These are phyloP conservation scores for Coleophora deauratella DNA, from an alignment of 2,888 invertebrate species.

Conservation along the genomic window DNA sequence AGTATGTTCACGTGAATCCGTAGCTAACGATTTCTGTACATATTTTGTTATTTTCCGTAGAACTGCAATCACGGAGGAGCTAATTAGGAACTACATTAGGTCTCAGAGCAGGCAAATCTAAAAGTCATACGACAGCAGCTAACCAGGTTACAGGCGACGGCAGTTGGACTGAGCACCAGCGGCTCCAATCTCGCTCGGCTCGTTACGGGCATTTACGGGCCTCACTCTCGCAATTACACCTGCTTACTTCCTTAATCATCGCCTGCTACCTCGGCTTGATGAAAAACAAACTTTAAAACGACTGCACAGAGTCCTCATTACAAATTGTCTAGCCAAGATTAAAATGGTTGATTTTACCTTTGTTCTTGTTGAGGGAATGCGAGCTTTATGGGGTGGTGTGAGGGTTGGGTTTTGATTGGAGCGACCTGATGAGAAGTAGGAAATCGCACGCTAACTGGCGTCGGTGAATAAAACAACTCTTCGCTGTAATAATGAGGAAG, in stretches of 20 bases:
- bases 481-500: conserved; percentile 69
- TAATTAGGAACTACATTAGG: too few relatives aligned
- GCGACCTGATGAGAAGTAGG: conserved; percentile 48
- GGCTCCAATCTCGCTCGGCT: conserved; percentile 27
- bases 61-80: too few relatives aligned
- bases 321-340: conserved; percentile 7
- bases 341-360: conserved; percentile 25
- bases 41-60: too few relatives aligned
- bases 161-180: conserved; percentile 2
- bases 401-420: conserved; percentile 27
- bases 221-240: conserved; percentile 64
- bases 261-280: conserved; percentile 31
- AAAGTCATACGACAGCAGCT: too few relatives aligned
- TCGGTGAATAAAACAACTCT: conserved; percentile 70
- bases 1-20: too few relatives aligned
- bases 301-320: conserved; percentile 10
- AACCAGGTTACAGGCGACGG: too few relatives aligned
- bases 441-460: conserved; percentile 67
- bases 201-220: conserved; percentile 25
- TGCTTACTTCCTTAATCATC: conserved; percentile 71
- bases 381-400: conserved; percentile 16
- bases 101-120: too few relatives aligned
- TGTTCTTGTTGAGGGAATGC: conserved; percentile 20
- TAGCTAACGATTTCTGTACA: too few relatives aligned
- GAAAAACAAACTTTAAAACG: conserved; percentile 16